Evolutionary conservation across 2,797 vertebrate species (phyloP).

Genomic region (Sebastes kiyomatsui): DNA sequence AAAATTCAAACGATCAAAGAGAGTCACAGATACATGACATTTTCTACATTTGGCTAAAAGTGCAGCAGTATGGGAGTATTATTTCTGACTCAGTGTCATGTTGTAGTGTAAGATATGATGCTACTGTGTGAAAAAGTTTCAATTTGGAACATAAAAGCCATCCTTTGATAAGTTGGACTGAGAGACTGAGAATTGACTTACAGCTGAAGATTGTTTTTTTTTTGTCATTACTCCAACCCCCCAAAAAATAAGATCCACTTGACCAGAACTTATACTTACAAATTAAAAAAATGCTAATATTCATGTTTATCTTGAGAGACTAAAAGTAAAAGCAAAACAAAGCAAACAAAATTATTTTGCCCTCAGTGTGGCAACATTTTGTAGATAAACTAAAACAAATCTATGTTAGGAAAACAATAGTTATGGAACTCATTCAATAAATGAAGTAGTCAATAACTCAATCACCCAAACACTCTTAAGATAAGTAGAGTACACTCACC

Average conservation of each 20-base stretch:
- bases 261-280: background rate
- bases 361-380: background rate
- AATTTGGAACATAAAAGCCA: conserved; percentile 31
- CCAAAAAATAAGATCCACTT: background rate
- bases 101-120: conserved; percentile 50
- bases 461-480: background rate
- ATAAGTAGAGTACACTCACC: conserved; percentile 61
- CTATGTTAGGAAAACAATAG: background rate
- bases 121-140: conserved; percentile 42
- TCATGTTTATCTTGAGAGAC: background rate
- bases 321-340: background rate
- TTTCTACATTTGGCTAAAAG: conserved; percentile 57
- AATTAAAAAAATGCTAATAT: background rate
- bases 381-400: background rate
- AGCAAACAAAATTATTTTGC: background rate
- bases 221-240: background rate
- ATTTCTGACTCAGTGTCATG: conserved; percentile 55
- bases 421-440: background rate
- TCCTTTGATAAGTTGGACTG: background rate
- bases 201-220: background rate
- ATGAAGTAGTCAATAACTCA: background rate
- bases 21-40: conserved; percentile 44
- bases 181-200: background rate
- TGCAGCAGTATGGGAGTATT: conserved; percentile 26
- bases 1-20: conserved; percentile 38